Conservation (phyloP, 1,140 invertebrate species). For the Lerema accius region DNA sequence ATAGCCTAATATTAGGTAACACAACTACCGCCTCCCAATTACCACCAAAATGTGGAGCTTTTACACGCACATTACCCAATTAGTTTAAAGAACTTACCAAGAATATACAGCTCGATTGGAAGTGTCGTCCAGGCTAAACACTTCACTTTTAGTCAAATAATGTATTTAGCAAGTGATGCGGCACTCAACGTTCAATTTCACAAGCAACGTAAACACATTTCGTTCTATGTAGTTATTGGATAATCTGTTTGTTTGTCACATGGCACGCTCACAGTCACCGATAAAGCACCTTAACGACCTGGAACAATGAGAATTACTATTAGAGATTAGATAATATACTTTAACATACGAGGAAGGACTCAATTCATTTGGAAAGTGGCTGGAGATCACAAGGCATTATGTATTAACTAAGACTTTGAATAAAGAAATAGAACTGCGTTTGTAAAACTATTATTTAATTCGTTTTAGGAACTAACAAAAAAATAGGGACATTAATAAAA, state of each 20-base stretch:
- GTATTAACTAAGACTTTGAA: too few species aligned
- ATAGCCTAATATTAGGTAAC: too few species aligned
- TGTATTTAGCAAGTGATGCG: conserved; percentile 13
- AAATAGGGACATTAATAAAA: too few species aligned
- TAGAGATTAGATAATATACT: too few species aligned
- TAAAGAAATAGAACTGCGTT: too few species aligned
- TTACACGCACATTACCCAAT: not conserved
- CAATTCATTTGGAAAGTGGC: too few species aligned
- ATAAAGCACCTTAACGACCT: conserved; percentile 10
- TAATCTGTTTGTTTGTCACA: conserved; percentile 2
- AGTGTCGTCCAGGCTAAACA: conserved; percentile 12
- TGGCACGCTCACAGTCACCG: conserved; percentile 19
- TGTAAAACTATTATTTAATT: too few species aligned
- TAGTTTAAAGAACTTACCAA: conserved; percentile 2
- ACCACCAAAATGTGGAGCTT: too few species aligned
- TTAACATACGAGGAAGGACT: too few species aligned
- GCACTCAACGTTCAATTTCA: conserved; percentile 13
- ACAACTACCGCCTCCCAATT: too few species aligned
- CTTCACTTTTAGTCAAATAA: conserved; percentile 13
- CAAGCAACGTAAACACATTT: conserved; percentile 18
- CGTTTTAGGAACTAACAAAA: too few species aligned
- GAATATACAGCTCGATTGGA: conserved; percentile 12
- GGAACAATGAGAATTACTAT: not conserved
- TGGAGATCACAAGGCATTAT: too few species aligned
- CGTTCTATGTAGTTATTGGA: conserved; percentile 5